Conservation (phyloP, 2,113 vertebrate genomes). For the Morphnarchus princeps region DNA sequence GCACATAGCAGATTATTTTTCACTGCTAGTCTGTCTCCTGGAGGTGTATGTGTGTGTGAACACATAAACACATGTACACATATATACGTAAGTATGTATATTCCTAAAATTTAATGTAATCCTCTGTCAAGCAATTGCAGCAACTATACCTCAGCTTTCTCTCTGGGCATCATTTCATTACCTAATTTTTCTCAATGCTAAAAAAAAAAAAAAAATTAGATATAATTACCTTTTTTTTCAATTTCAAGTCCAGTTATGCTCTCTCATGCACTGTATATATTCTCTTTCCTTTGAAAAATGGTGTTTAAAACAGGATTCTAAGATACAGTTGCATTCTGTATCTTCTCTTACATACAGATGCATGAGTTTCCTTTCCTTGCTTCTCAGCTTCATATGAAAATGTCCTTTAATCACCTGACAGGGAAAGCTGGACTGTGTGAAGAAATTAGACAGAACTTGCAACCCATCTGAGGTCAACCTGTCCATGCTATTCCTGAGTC, state of each 20-base stretch:
- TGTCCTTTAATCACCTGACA: neutral
- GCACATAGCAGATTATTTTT: neutral
- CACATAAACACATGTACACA: neutral
- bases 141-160: neutral
- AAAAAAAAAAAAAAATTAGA: neutral
- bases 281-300: neutral
- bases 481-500: neutral
- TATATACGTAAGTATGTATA: neutral
- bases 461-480: neutral
- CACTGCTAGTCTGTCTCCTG: neutral
- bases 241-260: neutral
- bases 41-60: neutral
- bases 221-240: neutral
- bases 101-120: neutral
- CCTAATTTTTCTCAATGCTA: neutral
- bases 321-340: neutral
- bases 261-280: neutral
- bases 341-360: neutral
- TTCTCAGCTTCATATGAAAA: neutral
- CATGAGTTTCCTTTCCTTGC: neutral
- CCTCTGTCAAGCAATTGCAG: neutral
- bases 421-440: neutral
- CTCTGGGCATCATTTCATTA: neutral
- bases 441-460: neutral
- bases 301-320: neutral